phyloP scores from a whole-genome alignment of 2,113 vertebrate species.

The Nyctereutes procyonoides region DNA sequence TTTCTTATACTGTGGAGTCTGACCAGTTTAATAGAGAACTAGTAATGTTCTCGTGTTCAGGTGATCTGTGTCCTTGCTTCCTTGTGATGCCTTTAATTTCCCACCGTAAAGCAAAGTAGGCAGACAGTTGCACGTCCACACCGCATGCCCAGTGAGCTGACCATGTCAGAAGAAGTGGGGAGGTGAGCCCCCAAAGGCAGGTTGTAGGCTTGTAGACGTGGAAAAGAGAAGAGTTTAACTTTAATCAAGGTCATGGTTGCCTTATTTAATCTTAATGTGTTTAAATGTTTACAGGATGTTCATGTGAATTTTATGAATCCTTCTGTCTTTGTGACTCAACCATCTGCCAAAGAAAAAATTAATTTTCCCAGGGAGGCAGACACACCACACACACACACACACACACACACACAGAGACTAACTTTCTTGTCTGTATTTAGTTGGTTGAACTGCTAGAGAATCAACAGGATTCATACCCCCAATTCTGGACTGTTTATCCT shows the following conservation, averaged over 20 bases:
- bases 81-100: slow-evolving; percentile 22
- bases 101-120: background rate
- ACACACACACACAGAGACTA: background rate
- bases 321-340: slow-evolving; percentile 85
- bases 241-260: slow-evolving; percentile 85
- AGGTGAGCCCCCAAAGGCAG: background rate
- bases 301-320: slow-evolving; percentile 89
- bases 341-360: slow-evolving; percentile 87
- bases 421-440: background rate
- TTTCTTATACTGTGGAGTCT: background rate
- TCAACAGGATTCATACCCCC: background rate
- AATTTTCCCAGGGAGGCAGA: slow-evolving; percentile 77
- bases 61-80: background rate
- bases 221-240: slow-evolving; percentile 73
- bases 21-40: background rate
- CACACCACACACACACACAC: background rate
- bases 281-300: slow-evolving; percentile 88
- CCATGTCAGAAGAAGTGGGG: background rate
- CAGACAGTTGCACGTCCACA: accelerated
- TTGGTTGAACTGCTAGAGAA: background rate
- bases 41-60: background rate
- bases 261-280: slow-evolving; percentile 84
- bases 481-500: background rate
- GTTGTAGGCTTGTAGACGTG: background rate
- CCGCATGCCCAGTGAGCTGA: background rate